phyloP scores from a whole-genome alignment of 2,113 vertebrate species.

The Hydrolagus affinis region DNA sequence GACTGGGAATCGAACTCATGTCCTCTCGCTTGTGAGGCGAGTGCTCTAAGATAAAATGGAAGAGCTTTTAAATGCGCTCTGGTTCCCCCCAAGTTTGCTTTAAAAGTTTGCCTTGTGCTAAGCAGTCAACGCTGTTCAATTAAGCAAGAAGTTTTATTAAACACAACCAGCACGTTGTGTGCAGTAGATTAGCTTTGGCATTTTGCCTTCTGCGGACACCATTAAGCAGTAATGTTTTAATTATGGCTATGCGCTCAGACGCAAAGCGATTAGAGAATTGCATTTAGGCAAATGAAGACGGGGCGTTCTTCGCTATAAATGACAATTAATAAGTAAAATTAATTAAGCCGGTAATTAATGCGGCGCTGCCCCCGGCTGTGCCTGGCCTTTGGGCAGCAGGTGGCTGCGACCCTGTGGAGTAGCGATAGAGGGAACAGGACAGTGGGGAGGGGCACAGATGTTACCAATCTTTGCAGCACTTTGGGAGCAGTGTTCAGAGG shows the following conservation, averaged over 20 bases:
- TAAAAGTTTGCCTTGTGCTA: neutral
- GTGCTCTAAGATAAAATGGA: too few species aligned
- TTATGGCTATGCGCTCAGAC: slow-evolving; percentile 1
- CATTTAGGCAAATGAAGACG: slow-evolving; percentile 42
- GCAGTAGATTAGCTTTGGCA: neutral
- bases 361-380: slow-evolving; percentile 44
- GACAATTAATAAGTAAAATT: slow-evolving; percentile 59
- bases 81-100: neutral
- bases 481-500: neutral
- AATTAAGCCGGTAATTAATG: slow-evolving; percentile 60
- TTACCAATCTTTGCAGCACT: neutral
- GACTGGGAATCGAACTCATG: too few species aligned
- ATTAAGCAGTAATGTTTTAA: slow-evolving; percentile 18
- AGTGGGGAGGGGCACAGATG: neutral
- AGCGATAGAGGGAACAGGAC: neutral
- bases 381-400: slow-evolving; percentile 19
- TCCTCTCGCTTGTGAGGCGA: too few species aligned
- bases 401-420: too few species aligned
- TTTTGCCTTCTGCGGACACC: neutral
- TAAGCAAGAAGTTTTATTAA: neutral
- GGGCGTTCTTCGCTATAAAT: slow-evolving; percentile 50
- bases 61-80: too few species aligned
- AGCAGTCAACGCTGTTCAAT: neutral
- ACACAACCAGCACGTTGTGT: neutral
- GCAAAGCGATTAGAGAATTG: slow-evolving; percentile 38